Base-by-base conservation (phyloP, 2,888 invertebrate genomes). In the Pachydiplax longipennis region DNA sequence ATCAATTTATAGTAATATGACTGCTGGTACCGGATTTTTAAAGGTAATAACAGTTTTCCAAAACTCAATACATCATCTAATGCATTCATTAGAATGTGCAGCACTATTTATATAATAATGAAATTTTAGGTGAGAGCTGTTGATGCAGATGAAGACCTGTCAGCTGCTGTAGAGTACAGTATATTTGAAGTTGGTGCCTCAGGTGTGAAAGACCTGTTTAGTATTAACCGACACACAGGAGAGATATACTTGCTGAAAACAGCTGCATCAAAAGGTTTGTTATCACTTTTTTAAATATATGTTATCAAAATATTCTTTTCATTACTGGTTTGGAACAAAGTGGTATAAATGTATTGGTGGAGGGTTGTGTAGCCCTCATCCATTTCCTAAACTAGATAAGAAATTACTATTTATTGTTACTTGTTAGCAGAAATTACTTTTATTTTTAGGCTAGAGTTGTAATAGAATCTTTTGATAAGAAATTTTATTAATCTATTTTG, bases 81-180 rank as follows among this genome's bases (percentile, higher is more conserved):
- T 44, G 73, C 2, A 18, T 25, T n/a, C 2, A 18, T 25, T n/a
- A 31, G 22, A 0, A 73, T 73, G 25, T 4, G 25, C 25, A 73
- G n/a, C 2, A 31, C 5, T 73, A 31, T 10, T 44, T 44, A 44
- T 0, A 44, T 8, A 92, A 58, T 91, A 83, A 92, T 81, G 90
- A 90, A 91, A 90, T 92, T 92, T 90, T 92, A 95, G 95, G 94
- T 96, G 2, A 95, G 95, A 93, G 98, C 98, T 44, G 93, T 94
- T n/a, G 99, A 99, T 94, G 94, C 94, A 2, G 98, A 98, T 95
- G 96, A 96, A 92, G 97, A 96, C 92, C 95, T 95, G 91, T 95
- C 97, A 92, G 96, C 97, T 15, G 95, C 95, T 91, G 95, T 98
- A 90, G 95, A 95, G 92, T 99, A 98, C 94, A 96, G 96, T 5